Evolutionary conservation across 23 tunicate species (phyloP), one percentile per base, ranked within the genome.

Genomic region (Halocynthia roretzi): DNA sequence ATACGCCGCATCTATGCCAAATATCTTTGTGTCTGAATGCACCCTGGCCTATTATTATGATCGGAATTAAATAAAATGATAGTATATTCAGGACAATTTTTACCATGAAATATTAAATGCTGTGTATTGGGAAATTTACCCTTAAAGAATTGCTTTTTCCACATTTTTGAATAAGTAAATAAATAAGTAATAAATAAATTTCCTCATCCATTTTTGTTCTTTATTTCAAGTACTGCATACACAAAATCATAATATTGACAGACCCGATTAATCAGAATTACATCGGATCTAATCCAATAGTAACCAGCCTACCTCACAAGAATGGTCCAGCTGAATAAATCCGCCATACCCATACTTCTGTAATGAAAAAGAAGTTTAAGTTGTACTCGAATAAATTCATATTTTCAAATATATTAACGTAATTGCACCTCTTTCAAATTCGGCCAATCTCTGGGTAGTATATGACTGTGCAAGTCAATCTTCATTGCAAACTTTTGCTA

Each of bases 401-500:
- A 49, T 44, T 67, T 8, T 8, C 22, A 21, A 17, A n/a, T 68
- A 68, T 0, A 68, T 68, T n/a, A 31, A 57, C 15, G n/a, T 18
- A 2, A 17, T 21, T 31, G 15, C 62, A 86, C 91, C 75, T 93
- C 75, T 68, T 86, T 76, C 19, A 93, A 67, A 79, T 93, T 74
- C 6, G 98, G 98, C 88, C 85, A 80, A 8, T 54, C 52, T 54
- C 55, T 72, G 7, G 98, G 98, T 67, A 93, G 85, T 17, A 93
- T 93, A 61, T 93, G 98, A 69, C 83, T 93, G 52, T 93, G 98
- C 48, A 93, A 86, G 51, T 93, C 98, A 61, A 93, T 86, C 56
- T 93, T 93, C 98, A 93, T 93, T 6, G 22, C 2, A 15, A 65
- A 65, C 44, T 31, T 31, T 31, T 31, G 44, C 44, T 31, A 31